Evolutionary conservation across 2,797 vertebrate genomes (phyloP).

Genomic region (Pangasius larnaudii): DNA sequence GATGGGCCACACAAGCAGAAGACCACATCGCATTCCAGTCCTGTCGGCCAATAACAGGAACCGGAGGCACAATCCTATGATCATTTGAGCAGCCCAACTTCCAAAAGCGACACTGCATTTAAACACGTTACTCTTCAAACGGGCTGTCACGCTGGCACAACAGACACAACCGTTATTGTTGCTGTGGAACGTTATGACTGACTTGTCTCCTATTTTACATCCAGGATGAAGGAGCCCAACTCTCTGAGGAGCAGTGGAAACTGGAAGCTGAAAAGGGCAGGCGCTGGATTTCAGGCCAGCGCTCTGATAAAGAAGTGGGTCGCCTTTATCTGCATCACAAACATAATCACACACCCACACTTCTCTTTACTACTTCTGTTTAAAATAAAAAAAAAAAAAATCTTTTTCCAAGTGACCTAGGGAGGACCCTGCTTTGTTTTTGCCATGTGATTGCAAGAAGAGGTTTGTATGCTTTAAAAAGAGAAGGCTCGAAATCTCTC

Average conservation of each 20-base stretch:
- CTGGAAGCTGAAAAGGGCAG: not conserved
- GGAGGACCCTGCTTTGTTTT: not conserved
- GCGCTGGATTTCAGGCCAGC: not conserved
- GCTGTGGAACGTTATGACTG: not conserved
- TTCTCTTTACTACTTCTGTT: not conserved
- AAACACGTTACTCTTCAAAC: not conserved
- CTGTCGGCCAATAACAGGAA: not conserved
- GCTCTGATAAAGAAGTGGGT: constrained; percentile 5
- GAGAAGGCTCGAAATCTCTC: not conserved
- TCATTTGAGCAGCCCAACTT: not conserved
- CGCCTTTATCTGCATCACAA: not conserved
- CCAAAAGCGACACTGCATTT: not conserved
- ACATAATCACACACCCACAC: not conserved
- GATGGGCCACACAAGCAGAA: not conserved
- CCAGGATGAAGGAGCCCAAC: not conserved
- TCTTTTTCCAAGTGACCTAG: not conserved
- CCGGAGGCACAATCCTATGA: not conserved
- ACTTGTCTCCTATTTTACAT: not conserved
- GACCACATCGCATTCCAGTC: not conserved
- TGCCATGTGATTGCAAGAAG: not conserved
- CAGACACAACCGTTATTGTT: not conserved
- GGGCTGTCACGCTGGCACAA: not conserved
- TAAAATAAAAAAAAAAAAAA: not conserved
- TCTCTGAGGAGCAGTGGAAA: not conserved
- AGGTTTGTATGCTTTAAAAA: not conserved